Evolutionary conservation across 2,888 invertebrate genomes (phyloP), one percentile per base, ranked within the genome.

Genomic region (Bugula neritina): DNA sequence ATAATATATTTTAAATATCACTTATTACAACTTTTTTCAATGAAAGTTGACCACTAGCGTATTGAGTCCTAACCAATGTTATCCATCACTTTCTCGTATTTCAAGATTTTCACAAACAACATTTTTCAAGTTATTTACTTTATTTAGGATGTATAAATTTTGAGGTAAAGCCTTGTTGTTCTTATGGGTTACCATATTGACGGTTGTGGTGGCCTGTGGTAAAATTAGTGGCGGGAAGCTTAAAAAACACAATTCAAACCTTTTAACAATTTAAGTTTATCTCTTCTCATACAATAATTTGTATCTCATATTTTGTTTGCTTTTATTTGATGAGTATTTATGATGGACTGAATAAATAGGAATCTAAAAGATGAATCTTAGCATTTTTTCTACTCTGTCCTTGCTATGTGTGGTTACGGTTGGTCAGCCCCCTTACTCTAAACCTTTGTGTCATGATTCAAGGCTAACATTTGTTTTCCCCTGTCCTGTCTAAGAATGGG

Each of bases 251-350:
- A 63, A 63, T 63, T 63, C 63, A 63, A 63, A n/a, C 31, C 63
- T 63, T 63, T 63, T 63, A 63, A 63, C 63, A 63, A 63, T 63
- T 63, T 31, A 13, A 63, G 29, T 63, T 31, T 63, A 63, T 63
- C 63, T 63, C 63, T 27, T 31, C 17, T n/a, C 13, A 63, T 13
- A 63, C 63, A 63, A 63, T 63, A 63, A 29, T 63, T 63, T 63
- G 63, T 63, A 63, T 63, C 63, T 63, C 63, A 63, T 63, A 63
- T 63, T 63, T 63, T 63, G 63, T 63, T 63, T 63, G 63, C 63
- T 31, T 27, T 31, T 31, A 63, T 63, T 63, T 43, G 43, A 43
- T 43, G 43, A 43, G 43, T 43, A 43, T 43, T 43, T 43, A 43
- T 43, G 43, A 43, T 43, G 43, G 43, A 43, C 43, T 43, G 43